Evolutionary conservation across 2,113 vertebrate genomes (phyloP), one percentile per base, ranked within the genome.

Genomic region (Gorilla gorilla): DNA sequence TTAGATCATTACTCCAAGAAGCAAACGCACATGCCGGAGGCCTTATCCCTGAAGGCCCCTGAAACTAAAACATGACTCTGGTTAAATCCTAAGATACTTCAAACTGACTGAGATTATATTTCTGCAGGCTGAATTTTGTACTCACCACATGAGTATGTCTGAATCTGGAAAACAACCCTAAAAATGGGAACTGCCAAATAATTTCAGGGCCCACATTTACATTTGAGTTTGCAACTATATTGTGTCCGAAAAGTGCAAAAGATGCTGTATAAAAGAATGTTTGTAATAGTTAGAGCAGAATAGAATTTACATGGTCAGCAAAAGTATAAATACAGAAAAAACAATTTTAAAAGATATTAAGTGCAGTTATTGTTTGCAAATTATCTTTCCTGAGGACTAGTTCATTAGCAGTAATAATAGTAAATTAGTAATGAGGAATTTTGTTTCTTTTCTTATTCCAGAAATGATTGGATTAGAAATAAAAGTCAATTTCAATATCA

Each of bases 181-280:
- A 93, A 96, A 93, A 79, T 59, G 70, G 70, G 72, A 93, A 84
- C 40, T 70, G 9, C 66, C 40, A 72, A 78, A 59, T 93, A 61
- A 96, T 72, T 93, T 79, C 20, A 89, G 59, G 68, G 32, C n/a
- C n/a, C 14, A 88, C 17, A 57, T 68, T 82, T 92, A 38, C 57
- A 83, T 76, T 83, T 38, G 43, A 83, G 48, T 83, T 83, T 83
- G 40, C 27, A 83, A 89, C 68, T 89, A 93, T 76, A 25, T 76
- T 64, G 48, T 93, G 23, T 38, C 57, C 48, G 76, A 68, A 89
- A 68, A 38, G 84, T 68, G 23, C 68, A 93, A 93, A 96, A 64
- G 72, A 75, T 16, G 52, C 25, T 48, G 20, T 9, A 8, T 82
- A 83, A 89, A 78, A 92, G 32, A 64, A 64, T 4, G 23, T 59